phyloP scores from a whole-genome alignment of 1,140 invertebrate genomes.

The Philotrypesis tridentata region DNA sequence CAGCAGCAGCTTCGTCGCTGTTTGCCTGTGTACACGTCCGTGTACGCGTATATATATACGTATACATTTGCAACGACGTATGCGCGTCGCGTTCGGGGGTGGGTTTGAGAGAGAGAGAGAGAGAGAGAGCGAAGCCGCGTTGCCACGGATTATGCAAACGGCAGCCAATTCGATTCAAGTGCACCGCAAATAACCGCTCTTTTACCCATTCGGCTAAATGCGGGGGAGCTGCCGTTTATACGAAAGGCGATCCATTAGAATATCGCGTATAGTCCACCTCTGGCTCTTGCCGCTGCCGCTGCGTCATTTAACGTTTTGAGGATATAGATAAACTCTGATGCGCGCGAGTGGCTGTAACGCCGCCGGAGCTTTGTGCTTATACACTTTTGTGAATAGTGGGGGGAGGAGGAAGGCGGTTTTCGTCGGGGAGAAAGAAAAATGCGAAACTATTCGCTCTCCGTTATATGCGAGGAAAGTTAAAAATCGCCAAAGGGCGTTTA shows the following conservation, averaged over 20 bases:
- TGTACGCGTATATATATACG: conserved; percentile 38
- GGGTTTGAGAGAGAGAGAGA: conserved; percentile 39
- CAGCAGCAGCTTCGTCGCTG: too few relatives aligned
- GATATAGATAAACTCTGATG: background rate
- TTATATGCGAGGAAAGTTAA: too few relatives aligned
- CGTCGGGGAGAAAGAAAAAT: background rate
- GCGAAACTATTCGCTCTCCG: too few relatives aligned
- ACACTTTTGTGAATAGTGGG: too few relatives aligned
- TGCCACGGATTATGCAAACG: conserved; percentile 70
- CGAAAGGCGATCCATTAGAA: conserved; percentile 65
- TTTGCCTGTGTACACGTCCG: background rate
- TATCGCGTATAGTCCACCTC: conserved; percentile 57
- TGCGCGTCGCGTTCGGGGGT: too few relatives aligned
- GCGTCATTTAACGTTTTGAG: conserved; percentile 2
- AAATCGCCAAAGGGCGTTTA: too few relatives aligned
- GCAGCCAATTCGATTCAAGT: conserved; percentile 72
- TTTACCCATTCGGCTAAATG: conserved; percentile 70
- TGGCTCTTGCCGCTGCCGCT: background rate
- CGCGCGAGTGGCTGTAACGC: too few relatives aligned
- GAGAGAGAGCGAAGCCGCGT: conserved; percentile 30
- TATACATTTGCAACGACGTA: conserved; percentile 36
- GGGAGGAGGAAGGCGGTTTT: too few relatives aligned
- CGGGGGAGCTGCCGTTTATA: conserved; percentile 53
- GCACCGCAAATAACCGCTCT: conserved; percentile 72
- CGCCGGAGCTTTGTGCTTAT: too few relatives aligned